Evolutionary conservation across 2,113 vertebrate species (phyloP).

Genomic region (Dasyprocta punctata): DNA sequence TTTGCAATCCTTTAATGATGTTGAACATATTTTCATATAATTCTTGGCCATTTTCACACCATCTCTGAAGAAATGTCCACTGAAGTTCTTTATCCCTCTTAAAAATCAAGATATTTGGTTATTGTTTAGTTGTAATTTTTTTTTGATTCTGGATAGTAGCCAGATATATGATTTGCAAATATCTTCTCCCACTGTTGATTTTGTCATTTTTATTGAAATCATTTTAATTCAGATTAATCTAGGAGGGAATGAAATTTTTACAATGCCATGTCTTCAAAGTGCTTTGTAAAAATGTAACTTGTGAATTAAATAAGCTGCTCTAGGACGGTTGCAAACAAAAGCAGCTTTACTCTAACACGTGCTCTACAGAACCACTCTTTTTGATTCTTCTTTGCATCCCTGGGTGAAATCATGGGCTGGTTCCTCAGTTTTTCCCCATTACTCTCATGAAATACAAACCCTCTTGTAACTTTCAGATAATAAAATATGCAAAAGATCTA

Average conservation of each 20-base stretch:
- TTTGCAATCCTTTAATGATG: slow-evolving; percentile 35
- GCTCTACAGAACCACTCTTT: not conserved
- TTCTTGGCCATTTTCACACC: not conserved
- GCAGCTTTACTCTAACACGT: not conserved
- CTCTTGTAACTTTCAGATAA: not conserved
- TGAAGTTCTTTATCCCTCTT: not conserved
- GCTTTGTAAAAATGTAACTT: slow-evolving; percentile 3
- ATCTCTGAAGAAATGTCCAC: slow-evolving; percentile 4
- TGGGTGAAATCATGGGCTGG: not conserved
- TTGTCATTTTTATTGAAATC: not conserved
- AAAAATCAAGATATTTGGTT: not conserved
- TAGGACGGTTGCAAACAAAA: not conserved
- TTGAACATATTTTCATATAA: not conserved
- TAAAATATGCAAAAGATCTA: not conserved
- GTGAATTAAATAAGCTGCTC: not conserved
- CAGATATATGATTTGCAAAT: not conserved
- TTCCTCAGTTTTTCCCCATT: not conserved
- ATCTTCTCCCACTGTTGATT: slow-evolving; percentile 19
- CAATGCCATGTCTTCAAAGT: not conserved
- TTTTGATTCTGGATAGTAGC: not conserved
- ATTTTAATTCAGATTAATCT: slow-evolving; percentile 1
- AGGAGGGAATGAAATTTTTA: not conserved
- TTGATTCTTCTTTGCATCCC: not conserved
- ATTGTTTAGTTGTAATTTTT: not conserved
- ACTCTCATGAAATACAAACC: not conserved